Base-by-base conservation (phyloP, 2,797 vertebrate species). In the Cuniculus paca region DNA sequence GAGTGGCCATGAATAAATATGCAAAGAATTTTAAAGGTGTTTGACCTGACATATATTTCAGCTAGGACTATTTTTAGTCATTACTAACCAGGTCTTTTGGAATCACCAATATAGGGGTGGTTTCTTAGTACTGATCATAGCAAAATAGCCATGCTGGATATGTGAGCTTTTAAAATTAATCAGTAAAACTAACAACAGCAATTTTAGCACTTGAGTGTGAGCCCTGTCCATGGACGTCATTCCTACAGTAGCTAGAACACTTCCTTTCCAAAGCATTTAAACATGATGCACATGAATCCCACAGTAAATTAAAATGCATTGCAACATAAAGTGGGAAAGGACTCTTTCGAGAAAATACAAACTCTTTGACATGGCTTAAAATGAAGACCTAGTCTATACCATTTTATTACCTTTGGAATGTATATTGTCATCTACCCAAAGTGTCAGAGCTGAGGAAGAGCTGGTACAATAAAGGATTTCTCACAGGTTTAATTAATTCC, bases 381-480 rank as follows among this genome's bases (percentile, higher is more conserved):
- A 5, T 54, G 17, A 54, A 54, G 52, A 19, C 52, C 52, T 54
- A 4, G 16, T 54, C 16, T 22, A 31, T 60, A 58, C 20, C 0
- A 11, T 91, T 88, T 91, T 56, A 77, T 42, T 85, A 65, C 65
- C 48, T 85, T 61, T 36, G 19, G 75, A 96, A 87, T 34, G 70
- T 42, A 39, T 60, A 4, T 56, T 80, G 0, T 60, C 12, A 48
- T 39, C 28, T 63, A 16, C 42, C 56, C n/a, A 81, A 14, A 34
- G 50, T 34, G 65, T 50, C 22, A 77, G 6, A 77, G 26, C 8
- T 63, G 13, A 90, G 48, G 4, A 11, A 84, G 65, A 81, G 70
- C 28, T 88, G 42, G 74, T 54, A 19, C 8, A 81, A 88, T 45
- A 56, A 7, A 94, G 17, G 87, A 19, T 80, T 89, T 79, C 52